These are phyloP conservation scores for Aphelocoma californica DNA, from an alignment of 2,797 vertebrate species.

Conservation along the genomic window DNA sequence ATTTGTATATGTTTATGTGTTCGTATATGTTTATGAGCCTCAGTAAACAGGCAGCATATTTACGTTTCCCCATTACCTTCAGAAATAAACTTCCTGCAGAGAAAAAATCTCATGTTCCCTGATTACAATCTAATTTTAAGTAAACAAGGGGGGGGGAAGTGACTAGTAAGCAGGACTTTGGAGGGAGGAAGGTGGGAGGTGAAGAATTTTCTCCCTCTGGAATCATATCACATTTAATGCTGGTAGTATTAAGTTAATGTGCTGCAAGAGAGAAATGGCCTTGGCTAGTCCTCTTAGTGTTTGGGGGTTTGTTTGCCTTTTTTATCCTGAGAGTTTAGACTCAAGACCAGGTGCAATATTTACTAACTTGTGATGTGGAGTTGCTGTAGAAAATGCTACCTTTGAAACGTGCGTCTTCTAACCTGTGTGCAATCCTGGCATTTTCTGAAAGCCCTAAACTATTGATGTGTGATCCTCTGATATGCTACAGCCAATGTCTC, in stretches of 20 bases:
- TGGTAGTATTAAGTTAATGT: not conserved
- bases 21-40: constrained; percentile 58
- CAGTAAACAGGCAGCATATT: constrained; percentile 70
- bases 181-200: not conserved
- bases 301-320: not conserved
- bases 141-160: constrained; percentile 11
- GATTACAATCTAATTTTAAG: constrained; percentile 58
- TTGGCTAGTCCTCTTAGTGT: not conserved
- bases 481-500: not conserved
- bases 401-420: not conserved
- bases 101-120: constrained; percentile 40
- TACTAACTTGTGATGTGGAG: not conserved
- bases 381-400: not conserved
- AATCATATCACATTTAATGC: not conserved
- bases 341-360: not conserved
- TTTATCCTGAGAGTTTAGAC: not conserved
- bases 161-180: not conserved
- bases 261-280: not conserved
- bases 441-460: not conserved
- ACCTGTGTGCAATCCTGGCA: not conserved
- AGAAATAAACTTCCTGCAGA: constrained; percentile 69
- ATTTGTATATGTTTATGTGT: not conserved
- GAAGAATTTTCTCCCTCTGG: not conserved
- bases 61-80: constrained; percentile 67
- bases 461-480: not conserved